Evolutionary conservation across 2,888 invertebrate genomes (phyloP).

Genomic region (Andrena praecox): DNA sequence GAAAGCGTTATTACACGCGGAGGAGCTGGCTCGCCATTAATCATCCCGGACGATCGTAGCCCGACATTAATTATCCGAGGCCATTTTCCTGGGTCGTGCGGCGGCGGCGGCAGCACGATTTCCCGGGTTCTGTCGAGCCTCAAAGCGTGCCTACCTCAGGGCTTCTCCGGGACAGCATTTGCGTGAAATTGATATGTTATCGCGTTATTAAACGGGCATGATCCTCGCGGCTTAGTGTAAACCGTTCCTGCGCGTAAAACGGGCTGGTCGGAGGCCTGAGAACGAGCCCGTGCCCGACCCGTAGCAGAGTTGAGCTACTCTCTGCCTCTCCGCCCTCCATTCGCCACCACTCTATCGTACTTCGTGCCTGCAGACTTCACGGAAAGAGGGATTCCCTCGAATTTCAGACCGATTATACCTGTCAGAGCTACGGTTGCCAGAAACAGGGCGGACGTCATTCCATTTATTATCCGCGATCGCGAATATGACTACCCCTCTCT

Average conservation of each 20-base stretch:
- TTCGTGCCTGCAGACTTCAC: conserved; percentile 35
- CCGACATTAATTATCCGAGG: conserved; percentile 82
- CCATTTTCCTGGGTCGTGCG: conserved; percentile 79
- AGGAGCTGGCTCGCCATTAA: conserved; percentile 77
- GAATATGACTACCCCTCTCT: conserved; percentile 37
- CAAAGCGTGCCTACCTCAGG: conserved; percentile 75
- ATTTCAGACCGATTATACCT: conserved; percentile 69
- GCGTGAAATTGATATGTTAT: conserved; percentile 82
- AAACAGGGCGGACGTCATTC: conserved; percentile 42
- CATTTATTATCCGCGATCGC: conserved; percentile 65
- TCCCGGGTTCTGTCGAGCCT: conserved; percentile 69
- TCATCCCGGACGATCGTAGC: conserved; percentile 80
- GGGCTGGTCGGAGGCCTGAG: conserved; percentile 56
- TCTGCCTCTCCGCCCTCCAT: not conserved
- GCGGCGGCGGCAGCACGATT: conserved; percentile 69
- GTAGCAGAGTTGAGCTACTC: conserved; percentile 13
- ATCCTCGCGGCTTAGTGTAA: conserved; percentile 75
- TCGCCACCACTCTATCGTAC: conserved; percentile 22
- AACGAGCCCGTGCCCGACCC: conserved; percentile 45
- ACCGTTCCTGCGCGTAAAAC: conserved; percentile 69
- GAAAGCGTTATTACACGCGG: conserved; percentile 79
- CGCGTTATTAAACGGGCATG: conserved; percentile 78
- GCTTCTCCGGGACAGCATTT: conserved; percentile 75
- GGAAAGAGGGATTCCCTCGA: conserved; percentile 46
- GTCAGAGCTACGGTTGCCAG: conserved; percentile 53